Evolutionary conservation across 2,888 invertebrate species (phyloP), one percentile per base, ranked within the genome.

Genomic region (Drosophila ezoana): DNA sequence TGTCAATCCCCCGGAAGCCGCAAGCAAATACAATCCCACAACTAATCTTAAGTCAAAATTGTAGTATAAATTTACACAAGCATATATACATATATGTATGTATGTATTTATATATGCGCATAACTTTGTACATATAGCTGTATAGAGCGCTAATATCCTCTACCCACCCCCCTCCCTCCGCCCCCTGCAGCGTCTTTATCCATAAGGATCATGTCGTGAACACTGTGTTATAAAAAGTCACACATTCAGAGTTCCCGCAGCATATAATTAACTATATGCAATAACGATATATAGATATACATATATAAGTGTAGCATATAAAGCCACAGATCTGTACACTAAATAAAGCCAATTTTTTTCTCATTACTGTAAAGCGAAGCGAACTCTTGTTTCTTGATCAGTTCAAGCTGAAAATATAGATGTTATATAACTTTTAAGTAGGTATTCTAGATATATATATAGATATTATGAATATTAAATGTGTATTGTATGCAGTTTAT

Each of bases 261-360:
- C 18, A 41, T 18, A 16, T 18, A 16, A 13, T 5, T 2, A 9
- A 44, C 8, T 14, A 23, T 23, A n/a, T 44, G 13, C 20, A 14
- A 14, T 37, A 20, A 35, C 37, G 14, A 43, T 33, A 45, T 32
- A 52, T 28, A 41, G 16, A 28, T 47, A 35, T 35, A 20, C 32
- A 47, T 13, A 20, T 41, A 48, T 35, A n/a, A 40, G 40, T 10
- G 3, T 33, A 38, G n/a, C 11, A 11, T 14, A 11, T 44, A n/a
- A 23, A 14, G 4, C 9, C 10, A n/a, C 49, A 20, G 37, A 48
- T 48, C 11, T 28, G 16, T 37, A 63, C 18, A 63, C 40, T 20
- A 47, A 65, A 65, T 65, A 64, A 64, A 65, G 35, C 28, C n/a
- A 52, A 40, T 23, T 52, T 53, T 63, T 49, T 61, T 63, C 37